Conservation (phyloP, 2,113 vertebrate species). For the Gavia stellata region DNA sequence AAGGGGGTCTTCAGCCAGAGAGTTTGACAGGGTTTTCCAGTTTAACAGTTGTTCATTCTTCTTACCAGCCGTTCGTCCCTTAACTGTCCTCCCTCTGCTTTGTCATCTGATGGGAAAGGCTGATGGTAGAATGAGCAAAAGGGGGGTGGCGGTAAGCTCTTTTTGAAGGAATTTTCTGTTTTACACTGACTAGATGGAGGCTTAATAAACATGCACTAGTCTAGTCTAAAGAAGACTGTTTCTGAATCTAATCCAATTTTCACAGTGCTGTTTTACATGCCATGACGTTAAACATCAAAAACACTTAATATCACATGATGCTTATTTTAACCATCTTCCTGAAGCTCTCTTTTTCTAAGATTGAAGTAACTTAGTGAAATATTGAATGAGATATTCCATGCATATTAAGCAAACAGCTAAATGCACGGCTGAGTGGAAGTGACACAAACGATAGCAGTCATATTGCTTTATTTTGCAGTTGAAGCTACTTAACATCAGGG, state of each 20-base stretch:
- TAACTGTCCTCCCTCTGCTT: not conserved
- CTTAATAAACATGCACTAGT: not conserved
- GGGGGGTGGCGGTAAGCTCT: not conserved
- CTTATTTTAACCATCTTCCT: not conserved
- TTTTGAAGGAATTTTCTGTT: not conserved
- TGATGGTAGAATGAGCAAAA: not conserved
- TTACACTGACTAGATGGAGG: not conserved
- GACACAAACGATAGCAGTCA: not conserved
- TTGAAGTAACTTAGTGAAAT: not conserved
- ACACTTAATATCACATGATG: not conserved
- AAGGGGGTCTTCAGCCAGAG: not conserved
- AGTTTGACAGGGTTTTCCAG: not conserved
- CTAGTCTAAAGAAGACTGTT: not conserved
- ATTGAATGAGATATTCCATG: not conserved
- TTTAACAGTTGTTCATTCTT: not conserved
- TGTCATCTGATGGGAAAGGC: not conserved
- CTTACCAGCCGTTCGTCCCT: not conserved
- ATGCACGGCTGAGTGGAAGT: not conserved
- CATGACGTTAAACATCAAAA: not conserved
- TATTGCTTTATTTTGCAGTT: not conserved
- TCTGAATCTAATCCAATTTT: conserved; percentile 11
- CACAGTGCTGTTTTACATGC: not conserved
- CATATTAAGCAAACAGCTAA: not conserved
- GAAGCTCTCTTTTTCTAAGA: not conserved
- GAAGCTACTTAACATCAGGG: not conserved